Conservation (phyloP, 2,888 invertebrate genomes). For the Protonemura montana region DNA sequence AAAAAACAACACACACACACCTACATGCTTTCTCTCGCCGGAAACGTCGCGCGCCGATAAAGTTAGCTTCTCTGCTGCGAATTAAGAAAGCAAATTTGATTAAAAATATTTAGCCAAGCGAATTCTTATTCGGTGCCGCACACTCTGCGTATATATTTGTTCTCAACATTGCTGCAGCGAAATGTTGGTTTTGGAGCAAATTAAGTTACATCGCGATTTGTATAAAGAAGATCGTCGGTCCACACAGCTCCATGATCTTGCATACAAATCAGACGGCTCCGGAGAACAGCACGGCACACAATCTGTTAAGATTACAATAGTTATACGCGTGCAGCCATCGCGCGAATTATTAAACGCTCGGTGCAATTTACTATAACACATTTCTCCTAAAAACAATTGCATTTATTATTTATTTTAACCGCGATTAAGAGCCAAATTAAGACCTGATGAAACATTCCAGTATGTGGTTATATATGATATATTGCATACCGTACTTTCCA, state of each 20-base stretch:
- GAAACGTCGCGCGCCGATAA: not conserved
- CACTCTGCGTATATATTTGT: not conserved
- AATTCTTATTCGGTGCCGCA: not conserved
- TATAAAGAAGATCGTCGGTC: conserved; percentile 7
- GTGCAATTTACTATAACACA: not conserved
- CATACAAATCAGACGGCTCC: not conserved
- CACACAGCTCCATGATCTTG: not conserved
- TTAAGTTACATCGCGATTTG: conserved; percentile 12
- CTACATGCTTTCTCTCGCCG: not conserved
- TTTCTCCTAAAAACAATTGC: not conserved
- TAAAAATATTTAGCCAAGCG: not conserved
- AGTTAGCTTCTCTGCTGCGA: not conserved
- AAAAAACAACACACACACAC: not conserved
- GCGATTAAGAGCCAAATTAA: too few species aligned
- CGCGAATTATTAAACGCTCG: too few species aligned
- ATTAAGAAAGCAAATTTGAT: not conserved
- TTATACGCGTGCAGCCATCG: not conserved
- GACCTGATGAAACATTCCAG: too few species aligned
- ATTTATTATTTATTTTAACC: not conserved
- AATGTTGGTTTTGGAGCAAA: not conserved
- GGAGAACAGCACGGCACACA: not conserved
- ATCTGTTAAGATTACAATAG: not conserved
- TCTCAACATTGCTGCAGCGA: not conserved
- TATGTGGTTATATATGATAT: too few species aligned
- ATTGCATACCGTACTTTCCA: too few species aligned